A percentile compares a stretch with the other conserved stretches of the same genome.
These are phyloP conservation scores for Rhorus exstirpatorius DNA, from an alignment of 2,888 invertebrate species.

Conservation along the genomic window DNA sequence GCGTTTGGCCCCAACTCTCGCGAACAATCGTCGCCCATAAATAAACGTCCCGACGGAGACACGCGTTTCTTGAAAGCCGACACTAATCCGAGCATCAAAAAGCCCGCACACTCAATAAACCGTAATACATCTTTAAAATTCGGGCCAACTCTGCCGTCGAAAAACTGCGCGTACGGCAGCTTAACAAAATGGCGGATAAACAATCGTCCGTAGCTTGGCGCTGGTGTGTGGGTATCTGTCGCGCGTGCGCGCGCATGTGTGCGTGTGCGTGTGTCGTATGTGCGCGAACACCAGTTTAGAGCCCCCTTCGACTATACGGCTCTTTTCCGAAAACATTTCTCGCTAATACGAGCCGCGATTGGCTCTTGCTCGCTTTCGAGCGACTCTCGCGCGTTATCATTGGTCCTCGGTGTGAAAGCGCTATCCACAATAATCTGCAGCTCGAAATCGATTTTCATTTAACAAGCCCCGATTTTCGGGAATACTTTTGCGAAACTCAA, in stretches of 20 bases:
- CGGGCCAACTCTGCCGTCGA: slow-evolving; percentile 72
- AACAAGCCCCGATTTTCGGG: slow-evolving; percentile 3
- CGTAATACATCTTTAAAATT: slow-evolving; percentile 63
- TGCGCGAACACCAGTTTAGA: slow-evolving; percentile 25
- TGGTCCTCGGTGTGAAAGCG: slow-evolving; percentile 30
- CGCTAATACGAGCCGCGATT: slow-evolving; percentile 22
- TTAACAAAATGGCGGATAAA: slow-evolving; percentile 82
- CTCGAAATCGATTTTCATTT: slow-evolving; percentile 51
- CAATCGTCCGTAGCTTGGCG: slow-evolving; percentile 73
- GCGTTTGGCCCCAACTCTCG: slow-evolving; percentile 30
- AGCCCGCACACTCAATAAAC: slow-evolving; percentile 53
- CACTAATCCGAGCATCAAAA: slow-evolving; percentile 23
- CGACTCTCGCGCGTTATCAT: slow-evolving; percentile 18
- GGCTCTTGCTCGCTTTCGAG: background rate
- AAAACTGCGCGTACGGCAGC: slow-evolving; percentile 79
- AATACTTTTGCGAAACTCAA: background rate
- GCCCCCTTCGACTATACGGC: background rate
- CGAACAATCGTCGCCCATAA: background rate
- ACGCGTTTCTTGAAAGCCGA: slow-evolving; percentile 12
- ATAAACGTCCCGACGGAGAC: background rate
- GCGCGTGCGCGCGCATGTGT: slow-evolving; percentile 11
- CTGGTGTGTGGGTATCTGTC: slow-evolving; percentile 18
- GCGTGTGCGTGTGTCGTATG: background rate
- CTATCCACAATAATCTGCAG: slow-evolving; percentile 49
- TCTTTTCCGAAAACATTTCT: slow-evolving; percentile 53